Percentiles rank a stretch among this genome's conserved stretches.
phyloP scores from a whole-genome alignment of 2,797 vertebrate genomes.

The Anomalospiza imberbis region DNA sequence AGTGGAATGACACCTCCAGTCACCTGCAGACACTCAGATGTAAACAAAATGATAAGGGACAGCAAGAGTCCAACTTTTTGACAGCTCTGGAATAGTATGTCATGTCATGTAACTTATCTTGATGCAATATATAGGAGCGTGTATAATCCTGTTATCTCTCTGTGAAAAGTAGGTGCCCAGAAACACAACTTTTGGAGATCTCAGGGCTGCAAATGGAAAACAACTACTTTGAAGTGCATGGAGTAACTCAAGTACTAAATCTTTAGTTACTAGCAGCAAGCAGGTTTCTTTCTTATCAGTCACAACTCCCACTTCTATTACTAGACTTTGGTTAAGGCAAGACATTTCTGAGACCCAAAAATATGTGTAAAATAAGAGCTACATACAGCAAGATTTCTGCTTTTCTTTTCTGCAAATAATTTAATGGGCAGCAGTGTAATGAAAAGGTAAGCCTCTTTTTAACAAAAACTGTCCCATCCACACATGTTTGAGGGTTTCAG shows the following conservation, averaged over 20 bases:
- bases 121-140: rapidly evolving
- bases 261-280: not conserved
- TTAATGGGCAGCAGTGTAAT: not conserved
- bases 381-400: not conserved
- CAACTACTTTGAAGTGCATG: not conserved
- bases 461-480: not conserved
- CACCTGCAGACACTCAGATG: not conserved
- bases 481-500: not conserved
- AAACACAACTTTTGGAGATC: not conserved
- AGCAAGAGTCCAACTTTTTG: not conserved
- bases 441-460: not conserved
- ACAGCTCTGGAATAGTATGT: not conserved
- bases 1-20: not conserved
- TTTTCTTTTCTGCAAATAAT: not conserved
- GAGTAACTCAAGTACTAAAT: not conserved
- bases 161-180: not conserved
- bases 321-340: not conserved
- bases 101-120: not conserved
- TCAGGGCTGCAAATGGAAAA: not conserved
- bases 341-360: not conserved
- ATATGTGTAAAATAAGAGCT: not conserved
- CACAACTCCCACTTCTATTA: not conserved
- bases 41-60: slow-evolving; percentile 1
- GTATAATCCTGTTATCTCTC: not conserved
- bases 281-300: not conserved